Conservation (phyloP, 2,888 invertebrate genomes). For the Ichneumoninae sp. region DNA sequence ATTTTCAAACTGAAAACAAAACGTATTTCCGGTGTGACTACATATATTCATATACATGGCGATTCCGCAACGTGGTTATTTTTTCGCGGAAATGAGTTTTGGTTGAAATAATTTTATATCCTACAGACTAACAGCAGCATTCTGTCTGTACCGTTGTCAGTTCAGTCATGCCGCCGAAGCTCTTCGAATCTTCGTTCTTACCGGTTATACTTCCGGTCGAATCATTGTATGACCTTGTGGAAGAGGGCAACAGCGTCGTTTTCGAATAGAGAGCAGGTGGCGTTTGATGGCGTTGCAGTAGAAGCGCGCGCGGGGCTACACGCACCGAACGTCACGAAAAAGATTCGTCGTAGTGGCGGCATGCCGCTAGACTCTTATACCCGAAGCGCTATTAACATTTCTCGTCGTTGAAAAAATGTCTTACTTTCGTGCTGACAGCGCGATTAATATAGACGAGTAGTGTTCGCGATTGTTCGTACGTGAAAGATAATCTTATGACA, state of each 20-base stretch:
- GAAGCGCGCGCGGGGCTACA: conserved; percentile 34
- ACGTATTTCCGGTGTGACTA: too few relatives aligned
- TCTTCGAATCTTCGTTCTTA: neutral
- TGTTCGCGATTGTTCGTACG: conserved; percentile 19
- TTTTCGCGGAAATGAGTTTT: too few relatives aligned
- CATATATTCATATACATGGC: too few relatives aligned
- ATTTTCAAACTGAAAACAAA: too few relatives aligned
- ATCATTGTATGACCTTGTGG: conserved; percentile 41
- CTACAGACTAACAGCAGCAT: neutral
- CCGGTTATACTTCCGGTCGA: neutral
- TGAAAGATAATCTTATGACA: conserved; percentile 23
- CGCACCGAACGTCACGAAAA: conserved; percentile 52
- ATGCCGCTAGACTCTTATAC: conserved; percentile 71
- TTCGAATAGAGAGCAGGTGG: conserved; percentile 52
- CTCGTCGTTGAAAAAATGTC: conserved; percentile 66
- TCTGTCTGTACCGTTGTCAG: neutral
- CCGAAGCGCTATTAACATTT: conserved; percentile 3
- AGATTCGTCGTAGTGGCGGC: conserved; percentile 75
- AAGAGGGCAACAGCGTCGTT: conserved; percentile 49
- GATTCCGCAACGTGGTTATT: too few relatives aligned
- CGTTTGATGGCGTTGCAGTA: conserved; percentile 61
- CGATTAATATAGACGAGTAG: conserved; percentile 68
- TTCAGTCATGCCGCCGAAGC: neutral
- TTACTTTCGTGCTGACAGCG: conserved; percentile 62
- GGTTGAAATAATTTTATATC: too few relatives aligned